Evolutionary conservation across 2,888 invertebrate species (phyloP), one percentile per base, ranked within the genome.

Genomic region (Ormia ochracea): DNA sequence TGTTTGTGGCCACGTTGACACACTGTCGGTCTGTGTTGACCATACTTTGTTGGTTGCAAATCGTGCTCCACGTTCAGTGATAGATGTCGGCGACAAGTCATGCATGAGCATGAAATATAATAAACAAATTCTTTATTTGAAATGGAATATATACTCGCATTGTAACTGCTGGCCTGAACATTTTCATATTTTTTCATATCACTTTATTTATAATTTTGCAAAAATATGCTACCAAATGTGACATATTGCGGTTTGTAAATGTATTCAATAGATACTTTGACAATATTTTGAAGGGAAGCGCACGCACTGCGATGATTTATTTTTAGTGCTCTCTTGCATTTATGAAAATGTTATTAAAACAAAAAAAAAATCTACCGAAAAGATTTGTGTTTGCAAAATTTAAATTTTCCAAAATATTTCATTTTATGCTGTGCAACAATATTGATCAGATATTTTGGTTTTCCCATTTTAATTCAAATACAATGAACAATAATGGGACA

Each of bases 31-130:
- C 41, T 17, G 12, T 50, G 23, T 21, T 63, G 72, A 72, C 61
- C 61, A 61, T 43, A 17, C 23, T 48, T 52, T 72, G 50, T 41
- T 58, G 59, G 72, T 38, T 54, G 17, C 45, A 61, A 36, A 10
- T 63, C 72, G 28, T 50, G 17, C 38, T 58, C 41, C 19, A 52
- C 9, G 78, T 61, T 58, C 43, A 76, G 76, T 80, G 80, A 80
- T 68, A 76, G 68, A 76, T 80, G 72, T 73, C 72, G 56, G 68
- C 63, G 56, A 73, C 76, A 76, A 76, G 73, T 76, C 76, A 61
- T 52, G 74, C 68, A 73, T 58, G 72, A 80, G 68, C 58, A 76
- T 58, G n/a, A 52, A 73, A 80, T 72, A 76, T 76, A 63, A 72
- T 76, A 80, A 76, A 76, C 76, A 72, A 50, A 66, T 65, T 66